These are phyloP conservation scores for Microcaecilia unicolor DNA, from an alignment of 2,797 vertebrate species.

Conservation along the genomic window DNA sequence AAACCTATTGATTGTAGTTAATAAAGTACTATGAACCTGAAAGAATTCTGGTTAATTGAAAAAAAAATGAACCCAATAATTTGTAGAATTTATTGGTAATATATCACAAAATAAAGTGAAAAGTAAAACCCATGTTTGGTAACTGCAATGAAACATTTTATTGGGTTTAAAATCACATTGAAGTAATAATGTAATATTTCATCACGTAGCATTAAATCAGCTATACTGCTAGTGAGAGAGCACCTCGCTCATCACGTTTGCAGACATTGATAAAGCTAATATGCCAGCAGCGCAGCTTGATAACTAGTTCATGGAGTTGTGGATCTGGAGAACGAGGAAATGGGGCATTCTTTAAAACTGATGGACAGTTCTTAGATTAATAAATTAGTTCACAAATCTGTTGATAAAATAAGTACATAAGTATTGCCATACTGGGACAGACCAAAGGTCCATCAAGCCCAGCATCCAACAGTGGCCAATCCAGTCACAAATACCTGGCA, in stretches of 20 bases:
- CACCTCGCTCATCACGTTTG: background rate
- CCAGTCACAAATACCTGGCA: too few species aligned
- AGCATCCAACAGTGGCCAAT: too few species aligned
- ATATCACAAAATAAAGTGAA: constrained; percentile 15
- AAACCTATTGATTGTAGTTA: constrained; percentile 40
- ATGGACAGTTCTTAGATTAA: too few species aligned
- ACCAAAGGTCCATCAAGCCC: too few species aligned
- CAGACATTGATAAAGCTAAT: background rate
- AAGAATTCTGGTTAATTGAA: constrained; percentile 34
- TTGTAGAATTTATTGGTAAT: constrained; percentile 13
- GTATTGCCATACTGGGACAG: too few species aligned
- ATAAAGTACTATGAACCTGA: constrained; percentile 24
- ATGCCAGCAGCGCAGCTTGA: background rate
- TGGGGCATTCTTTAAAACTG: too few species aligned
- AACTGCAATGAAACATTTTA: constrained; percentile 24
- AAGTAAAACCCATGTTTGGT: too few species aligned
- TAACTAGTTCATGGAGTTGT: too few species aligned
- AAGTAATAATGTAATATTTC: constrained; percentile 31
- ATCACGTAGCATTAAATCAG: constrained; percentile 2
- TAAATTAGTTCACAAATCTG: too few species aligned
- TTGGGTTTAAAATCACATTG: constrained; percentile 28
- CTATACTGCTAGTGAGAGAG: constrained; percentile 18
- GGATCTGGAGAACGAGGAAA: too few species aligned
- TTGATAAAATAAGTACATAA: too few species aligned
- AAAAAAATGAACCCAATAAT: constrained; percentile 31